Evolutionary conservation across 2,888 invertebrate species (phyloP), one percentile per base, ranked within the genome.

Genomic region (Thereva unica): DNA sequence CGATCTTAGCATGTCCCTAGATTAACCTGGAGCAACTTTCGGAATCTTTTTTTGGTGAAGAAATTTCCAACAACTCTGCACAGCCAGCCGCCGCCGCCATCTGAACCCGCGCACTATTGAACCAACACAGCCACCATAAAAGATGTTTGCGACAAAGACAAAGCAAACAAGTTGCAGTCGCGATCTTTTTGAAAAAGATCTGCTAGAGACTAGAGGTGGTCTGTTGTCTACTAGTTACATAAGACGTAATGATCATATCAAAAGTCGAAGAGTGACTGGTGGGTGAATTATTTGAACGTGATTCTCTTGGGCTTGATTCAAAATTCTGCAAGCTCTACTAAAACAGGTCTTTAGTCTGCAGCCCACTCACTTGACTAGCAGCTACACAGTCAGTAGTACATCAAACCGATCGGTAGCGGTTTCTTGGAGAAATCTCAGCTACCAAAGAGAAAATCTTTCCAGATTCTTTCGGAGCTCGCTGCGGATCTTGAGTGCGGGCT

Each of bases 191-290:
- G 23, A 23, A 23, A 23, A 23, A 23, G 38, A 38, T 49, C 59
- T 59, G 4, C 47, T 59, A 59, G 38, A 40, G 38, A 47, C 59
- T 59, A 35, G 4, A n/a, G 42, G 12, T 23, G 9, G 38, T 23
- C 23, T 23, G 23, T 23, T 23, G 7, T 9, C 10, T 47, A n/a
- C 40, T 10, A 47, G 10, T 59, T 59, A 49, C 59, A 47, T 59
- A 59, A 59, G 59, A 49, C 23, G 23, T 23, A 42, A 47, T 40
- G 59, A 47, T 7, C 59, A 59, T 47, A 59, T 59, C 59, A 49
- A 59, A 59, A 59, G 59, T 59, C 59, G 59, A 59, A 45, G 59
- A 59, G 59, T 49, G 38, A 59, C 59, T 59, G 59, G 40, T 59
- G 47, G 37, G 49, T 49, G 8, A 45, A 8, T 35, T 59, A 23